Evolutionary conservation across 2,888 invertebrate genomes (phyloP), one percentile per base, ranked within the genome.

Genomic region (Cosmopolites sordidus): DNA sequence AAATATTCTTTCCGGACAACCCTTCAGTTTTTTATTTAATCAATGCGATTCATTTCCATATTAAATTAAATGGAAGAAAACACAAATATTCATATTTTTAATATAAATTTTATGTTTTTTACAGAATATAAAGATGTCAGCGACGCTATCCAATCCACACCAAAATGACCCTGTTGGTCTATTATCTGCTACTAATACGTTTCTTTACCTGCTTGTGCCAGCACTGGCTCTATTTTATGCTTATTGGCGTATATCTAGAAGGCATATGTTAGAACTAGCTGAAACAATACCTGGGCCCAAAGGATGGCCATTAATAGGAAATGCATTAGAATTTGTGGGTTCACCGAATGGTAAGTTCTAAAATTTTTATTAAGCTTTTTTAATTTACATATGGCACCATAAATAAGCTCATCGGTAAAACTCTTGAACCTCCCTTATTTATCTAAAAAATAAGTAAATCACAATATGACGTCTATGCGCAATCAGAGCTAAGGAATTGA

Each of bases 231-330:
- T 90, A 43, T 88, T 83, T 80, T 84, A 83, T 68, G 76, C 82
- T 18, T 90, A 90, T 74, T 90, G 86, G 84, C 79, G 83, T 43
- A 75, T 87, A 64, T 87, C 87, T 8, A 78, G 87, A n/a, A 78
- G 83, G 33, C 84, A 83, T 66, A 65, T 90, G 68, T 76, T 84
- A 57, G 84, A 87, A 66, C 74, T 89, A 47, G 88, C 86, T 1
- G 82, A 80, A 1, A 84, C 84, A 64, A 69, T 91, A 39, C 82
- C 84, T 1, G 91, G 91, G 60, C 89, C 89, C 0, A 66, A 75
- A 1, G 89, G 88, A 30, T 73, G 80, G 27, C 90, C 91, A 0
- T 55, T 91, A 0, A 64, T 91, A 39, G 91, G 91, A 61, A 89
- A 86, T 65, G 84, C 87, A 1, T 73, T 86, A 33, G 86, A 89